phyloP scores from a whole-genome alignment of 2,888 invertebrate genomes.

The Colostygia pectinataria region DNA sequence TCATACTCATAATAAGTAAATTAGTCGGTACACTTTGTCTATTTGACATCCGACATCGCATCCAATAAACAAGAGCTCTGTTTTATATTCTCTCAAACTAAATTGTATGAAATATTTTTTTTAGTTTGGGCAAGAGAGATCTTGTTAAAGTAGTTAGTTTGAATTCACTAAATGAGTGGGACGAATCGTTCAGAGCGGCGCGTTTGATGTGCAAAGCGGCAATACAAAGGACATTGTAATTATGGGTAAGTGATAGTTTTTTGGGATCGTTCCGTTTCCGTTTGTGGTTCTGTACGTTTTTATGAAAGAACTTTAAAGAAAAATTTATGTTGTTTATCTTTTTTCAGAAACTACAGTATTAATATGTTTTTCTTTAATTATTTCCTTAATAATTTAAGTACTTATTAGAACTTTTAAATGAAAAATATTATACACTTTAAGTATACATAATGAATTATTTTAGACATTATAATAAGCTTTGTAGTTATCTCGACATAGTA shows the following conservation, averaged over 20 bases:
- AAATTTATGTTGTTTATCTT: too few species aligned
- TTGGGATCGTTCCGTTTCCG: constrained; percentile 42
- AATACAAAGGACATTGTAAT: constrained; percentile 64
- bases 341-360: too few species aligned
- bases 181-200: constrained; percentile 79
- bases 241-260: too few species aligned
- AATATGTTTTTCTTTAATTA: too few species aligned
- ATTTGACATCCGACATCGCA: constrained; percentile 58
- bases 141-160: constrained; percentile 44
- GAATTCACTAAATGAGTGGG: constrained; percentile 69
- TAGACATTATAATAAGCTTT: too few species aligned
- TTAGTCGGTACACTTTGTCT: constrained; percentile 72
- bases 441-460: too few species aligned
- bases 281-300: constrained; percentile 37
- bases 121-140: constrained; percentile 6
- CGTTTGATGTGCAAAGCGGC: constrained; percentile 66
- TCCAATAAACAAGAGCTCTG: constrained; percentile 15
- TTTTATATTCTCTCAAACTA: background rate
- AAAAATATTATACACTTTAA: too few species aligned
- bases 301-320: background rate
- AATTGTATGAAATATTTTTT: background rate
- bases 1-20: constrained; percentile 48
- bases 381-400: too few species aligned
- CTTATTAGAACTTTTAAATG: too few species aligned
- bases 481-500: too few species aligned